Conservation (phyloP, 2,797 vertebrate genomes). For the Clangula hyemalis region DNA sequence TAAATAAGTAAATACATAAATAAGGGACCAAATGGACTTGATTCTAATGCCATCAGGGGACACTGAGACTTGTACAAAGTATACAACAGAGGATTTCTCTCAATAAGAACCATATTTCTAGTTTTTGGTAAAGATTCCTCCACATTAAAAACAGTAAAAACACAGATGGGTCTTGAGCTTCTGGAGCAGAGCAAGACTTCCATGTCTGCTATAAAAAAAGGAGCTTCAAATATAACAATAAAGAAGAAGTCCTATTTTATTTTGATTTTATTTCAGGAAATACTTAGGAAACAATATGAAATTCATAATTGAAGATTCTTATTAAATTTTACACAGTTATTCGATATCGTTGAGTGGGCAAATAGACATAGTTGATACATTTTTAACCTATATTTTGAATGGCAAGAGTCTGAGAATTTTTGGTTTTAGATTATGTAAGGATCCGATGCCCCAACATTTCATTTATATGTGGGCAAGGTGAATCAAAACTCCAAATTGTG, state of each 20-base stretch:
- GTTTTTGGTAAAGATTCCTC: neutral
- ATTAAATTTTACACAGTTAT: neutral
- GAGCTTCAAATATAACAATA: neutral
- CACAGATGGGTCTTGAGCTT: neutral
- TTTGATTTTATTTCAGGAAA: neutral
- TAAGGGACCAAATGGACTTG: neutral
- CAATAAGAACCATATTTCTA: neutral
- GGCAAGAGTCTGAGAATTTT: neutral
- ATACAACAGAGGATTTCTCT: neutral
- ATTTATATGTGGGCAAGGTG: neutral
- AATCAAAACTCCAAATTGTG: neutral
- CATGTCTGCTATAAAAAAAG: neutral
- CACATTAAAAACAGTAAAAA: neutral
- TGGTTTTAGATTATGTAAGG: neutral
- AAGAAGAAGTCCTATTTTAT: accelerated
- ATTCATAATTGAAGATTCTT: neutral
- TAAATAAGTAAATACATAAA: neutral
- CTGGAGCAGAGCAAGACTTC: neutral
- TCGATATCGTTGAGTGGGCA: neutral
- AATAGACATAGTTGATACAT: neutral
- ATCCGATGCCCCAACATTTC: neutral
- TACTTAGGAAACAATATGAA: neutral
- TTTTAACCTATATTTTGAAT: neutral
- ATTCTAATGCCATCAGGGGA: neutral
- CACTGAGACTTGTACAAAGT: neutral